A percentile compares a stretch with the other conserved stretches of the same genome.
Evolutionary conservation across 2,888 invertebrate genomes (phyloP).

Genomic region (Tuta absoluta): DNA sequence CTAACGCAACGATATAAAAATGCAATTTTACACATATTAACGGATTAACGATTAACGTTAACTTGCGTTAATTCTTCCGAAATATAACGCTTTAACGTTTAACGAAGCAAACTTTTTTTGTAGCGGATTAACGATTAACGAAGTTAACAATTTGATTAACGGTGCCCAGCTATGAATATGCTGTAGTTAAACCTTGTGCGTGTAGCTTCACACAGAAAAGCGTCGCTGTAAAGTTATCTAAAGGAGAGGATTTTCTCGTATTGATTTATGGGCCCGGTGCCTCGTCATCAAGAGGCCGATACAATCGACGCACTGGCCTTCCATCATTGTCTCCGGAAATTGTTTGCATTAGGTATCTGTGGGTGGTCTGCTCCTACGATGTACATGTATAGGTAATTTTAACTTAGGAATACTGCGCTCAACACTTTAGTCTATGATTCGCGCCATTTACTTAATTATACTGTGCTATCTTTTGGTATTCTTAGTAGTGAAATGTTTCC

Average conservation of each 20-base stretch:
- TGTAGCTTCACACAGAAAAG: too few species aligned
- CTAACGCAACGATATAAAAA: too few species aligned
- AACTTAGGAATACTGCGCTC: too few species aligned
- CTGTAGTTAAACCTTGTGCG: too few species aligned
- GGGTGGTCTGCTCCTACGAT: conserved; percentile 3
- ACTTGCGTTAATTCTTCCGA: too few species aligned
- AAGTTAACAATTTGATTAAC: too few species aligned
- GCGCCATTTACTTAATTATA: neutral
- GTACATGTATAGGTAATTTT: neutral
- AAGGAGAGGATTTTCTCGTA: neutral
- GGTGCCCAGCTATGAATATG: too few species aligned
- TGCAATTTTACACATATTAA: too few species aligned
- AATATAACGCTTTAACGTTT: too few species aligned
- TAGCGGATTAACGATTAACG: too few species aligned
- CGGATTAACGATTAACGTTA: too few species aligned
- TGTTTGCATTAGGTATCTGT: conserved; percentile 15
- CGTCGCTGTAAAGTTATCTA: neutral
- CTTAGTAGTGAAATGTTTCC: neutral
- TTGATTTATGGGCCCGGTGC: conserved; percentile 1
- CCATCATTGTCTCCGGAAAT: conserved; percentile 18
- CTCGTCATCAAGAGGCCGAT: conserved; percentile 15
- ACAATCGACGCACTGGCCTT: conserved; percentile 1
- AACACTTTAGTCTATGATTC: neutral
- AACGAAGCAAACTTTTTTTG: too few species aligned
- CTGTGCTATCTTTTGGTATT: neutral